phyloP scores from a whole-genome alignment of 2,888 invertebrate genomes.

The Elegia similella region DNA sequence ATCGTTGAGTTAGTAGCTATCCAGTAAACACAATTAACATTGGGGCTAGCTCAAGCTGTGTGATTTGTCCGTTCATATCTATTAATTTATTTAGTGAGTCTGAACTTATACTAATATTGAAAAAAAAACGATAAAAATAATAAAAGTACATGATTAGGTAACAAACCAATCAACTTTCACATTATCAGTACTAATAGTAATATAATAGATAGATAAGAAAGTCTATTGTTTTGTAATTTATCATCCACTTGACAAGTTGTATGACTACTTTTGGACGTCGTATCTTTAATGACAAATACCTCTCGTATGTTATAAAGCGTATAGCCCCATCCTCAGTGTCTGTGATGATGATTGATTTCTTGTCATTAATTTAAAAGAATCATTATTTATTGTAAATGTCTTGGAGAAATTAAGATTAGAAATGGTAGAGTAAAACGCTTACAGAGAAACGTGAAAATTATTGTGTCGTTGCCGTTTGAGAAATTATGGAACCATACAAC shows the following conservation, averaged over 20 bases:
- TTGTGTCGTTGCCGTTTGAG: neutral
- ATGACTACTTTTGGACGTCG: neutral
- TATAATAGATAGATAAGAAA: neutral
- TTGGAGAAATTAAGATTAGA: neutral
- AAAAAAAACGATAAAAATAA: neutral
- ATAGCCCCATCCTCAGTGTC: neutral
- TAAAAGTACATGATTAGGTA: neutral
- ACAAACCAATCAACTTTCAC: neutral
- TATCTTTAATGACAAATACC: neutral
- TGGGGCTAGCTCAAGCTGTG: no score
- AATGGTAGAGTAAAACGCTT: neutral
- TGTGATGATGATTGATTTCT: constrained; percentile 9
- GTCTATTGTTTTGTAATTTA: neutral
- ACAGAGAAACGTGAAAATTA: neutral
- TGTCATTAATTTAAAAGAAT: constrained; percentile 2
- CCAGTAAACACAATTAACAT: no score
- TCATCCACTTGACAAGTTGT: neutral
- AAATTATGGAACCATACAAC: no score
- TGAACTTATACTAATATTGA: no score
- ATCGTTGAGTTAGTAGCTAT: no score
- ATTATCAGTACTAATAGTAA: neutral
- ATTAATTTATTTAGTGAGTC: no score
- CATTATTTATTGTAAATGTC: constrained; percentile 3
- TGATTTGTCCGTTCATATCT: no score
- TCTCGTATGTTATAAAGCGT: neutral